Evolutionary conservation across 2,797 vertebrate species (phyloP).

Genomic region (Sitta carolinensis): DNA sequence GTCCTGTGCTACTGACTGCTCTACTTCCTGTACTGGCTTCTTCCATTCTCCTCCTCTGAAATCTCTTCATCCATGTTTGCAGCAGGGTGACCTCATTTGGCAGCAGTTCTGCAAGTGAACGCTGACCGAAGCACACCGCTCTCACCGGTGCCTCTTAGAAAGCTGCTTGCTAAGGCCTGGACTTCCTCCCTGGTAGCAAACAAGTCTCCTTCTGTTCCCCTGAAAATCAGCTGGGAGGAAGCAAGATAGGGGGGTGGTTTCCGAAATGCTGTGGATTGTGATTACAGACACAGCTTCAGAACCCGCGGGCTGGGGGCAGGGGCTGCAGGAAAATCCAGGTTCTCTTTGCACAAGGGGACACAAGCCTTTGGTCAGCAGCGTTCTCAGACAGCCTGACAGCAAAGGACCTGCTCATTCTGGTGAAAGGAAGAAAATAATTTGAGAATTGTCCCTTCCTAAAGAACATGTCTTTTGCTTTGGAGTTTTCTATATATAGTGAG

Average conservation of each 20-base stretch:
- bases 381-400: not conserved
- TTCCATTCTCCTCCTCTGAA: not conserved
- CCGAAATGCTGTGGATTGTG: not conserved
- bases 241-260: conserved; percentile 46
- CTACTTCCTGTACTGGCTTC: conserved; percentile 32
- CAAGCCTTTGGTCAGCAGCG: not conserved
- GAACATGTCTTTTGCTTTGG: not conserved
- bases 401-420: not conserved
- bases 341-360: not conserved
- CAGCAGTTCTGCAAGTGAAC: not conserved
- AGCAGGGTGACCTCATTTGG: conserved; percentile 54
- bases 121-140: not conserved
- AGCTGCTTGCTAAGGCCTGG: conserved; percentile 19
- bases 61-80: not conserved
- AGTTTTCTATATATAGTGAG: conserved; percentile 49
- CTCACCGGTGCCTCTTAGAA: conserved; percentile 9
- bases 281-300: not conserved
- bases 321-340: not conserved
- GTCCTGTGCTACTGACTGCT: conserved; percentile 19
- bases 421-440: not conserved
- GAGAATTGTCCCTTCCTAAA: not conserved
- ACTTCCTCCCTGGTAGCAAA: conserved; percentile 51
- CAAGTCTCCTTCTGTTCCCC: conserved; percentile 63
- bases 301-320: not conserved
- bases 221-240: conserved; percentile 67